Conservation (phyloP, 1,140 invertebrate genomes). For the Glossosoma conforme region DNA sequence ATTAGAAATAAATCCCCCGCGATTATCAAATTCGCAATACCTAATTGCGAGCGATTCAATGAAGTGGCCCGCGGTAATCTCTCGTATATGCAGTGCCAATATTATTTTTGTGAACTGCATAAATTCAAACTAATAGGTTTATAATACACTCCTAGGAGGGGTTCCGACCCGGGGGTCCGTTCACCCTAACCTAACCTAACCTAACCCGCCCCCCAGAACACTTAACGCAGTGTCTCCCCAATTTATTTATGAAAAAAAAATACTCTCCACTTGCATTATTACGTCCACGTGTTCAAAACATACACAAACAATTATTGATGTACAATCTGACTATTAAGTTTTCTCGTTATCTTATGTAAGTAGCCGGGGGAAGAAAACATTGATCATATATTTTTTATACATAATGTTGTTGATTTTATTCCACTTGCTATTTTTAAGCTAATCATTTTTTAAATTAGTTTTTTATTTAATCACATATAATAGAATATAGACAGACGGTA, state of each 20-base stretch:
- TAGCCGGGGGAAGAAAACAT: not conserved
- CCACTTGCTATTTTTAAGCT: no score
- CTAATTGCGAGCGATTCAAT: no score
- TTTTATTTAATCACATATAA: no score
- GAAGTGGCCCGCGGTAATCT: no score
- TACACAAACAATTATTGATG: not conserved
- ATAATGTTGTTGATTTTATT: no score
- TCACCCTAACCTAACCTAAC: no score
- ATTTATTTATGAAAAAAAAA: slow-evolving; percentile 21
- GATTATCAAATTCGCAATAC: no score
- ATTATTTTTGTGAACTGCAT: no score
- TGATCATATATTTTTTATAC: slow-evolving; percentile 6
- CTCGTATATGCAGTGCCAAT: no score
- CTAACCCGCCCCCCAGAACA: not conserved
- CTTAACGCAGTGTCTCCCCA: not conserved
- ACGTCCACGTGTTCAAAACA: not conserved
- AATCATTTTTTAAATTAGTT: no score
- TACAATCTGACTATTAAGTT: not conserved
- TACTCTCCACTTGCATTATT: not conserved
- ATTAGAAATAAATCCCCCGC: no score
- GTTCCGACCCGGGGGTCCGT: not conserved
- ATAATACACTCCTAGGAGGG: slow-evolving; percentile 12
- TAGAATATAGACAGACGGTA: no score
- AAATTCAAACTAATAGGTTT: slow-evolving; percentile 20
- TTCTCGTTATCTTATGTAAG: not conserved